These are phyloP conservation scores for Hoplodrina ambigua DNA, from an alignment of 2,888 invertebrate genomes.

Conservation along the genomic window DNA sequence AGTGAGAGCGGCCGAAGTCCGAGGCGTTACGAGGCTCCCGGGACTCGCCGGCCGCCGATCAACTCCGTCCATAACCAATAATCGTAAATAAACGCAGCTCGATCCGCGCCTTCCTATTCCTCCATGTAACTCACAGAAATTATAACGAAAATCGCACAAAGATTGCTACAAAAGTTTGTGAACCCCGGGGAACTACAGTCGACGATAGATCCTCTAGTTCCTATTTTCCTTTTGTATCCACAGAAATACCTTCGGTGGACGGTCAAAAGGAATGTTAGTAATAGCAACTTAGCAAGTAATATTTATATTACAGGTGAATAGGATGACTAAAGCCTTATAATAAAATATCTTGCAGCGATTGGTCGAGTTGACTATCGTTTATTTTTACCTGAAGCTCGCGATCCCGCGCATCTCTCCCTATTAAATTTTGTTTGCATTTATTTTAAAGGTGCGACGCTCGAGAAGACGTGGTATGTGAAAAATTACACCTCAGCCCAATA, in stretches of 20 bases:
- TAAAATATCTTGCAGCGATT: conserved; percentile 85
- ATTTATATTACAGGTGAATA: conserved; percentile 67
- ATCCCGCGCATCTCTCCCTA: conserved; percentile 90
- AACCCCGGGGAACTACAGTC: conserved; percentile 48
- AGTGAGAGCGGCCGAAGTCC: conserved; percentile 79
- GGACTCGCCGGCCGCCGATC: conserved; percentile 83
- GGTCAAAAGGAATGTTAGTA: conserved; percentile 48
- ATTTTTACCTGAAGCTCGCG: conserved; percentile 89
- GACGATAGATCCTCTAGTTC: conserved; percentile 34
- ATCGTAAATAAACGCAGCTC: conserved; percentile 87
- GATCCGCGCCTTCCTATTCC: conserved; percentile 68
- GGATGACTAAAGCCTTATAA: conserved; percentile 71
- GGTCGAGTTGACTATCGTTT: conserved; percentile 85
- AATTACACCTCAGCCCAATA: conserved; percentile 91
- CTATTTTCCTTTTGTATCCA: conserved; percentile 40
- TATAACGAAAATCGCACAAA: conserved; percentile 61
- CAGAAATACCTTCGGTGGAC: conserved; percentile 39
- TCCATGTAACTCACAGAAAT: conserved; percentile 66
- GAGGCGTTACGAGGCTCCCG: conserved; percentile 88
- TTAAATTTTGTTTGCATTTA: conserved; percentile 91
- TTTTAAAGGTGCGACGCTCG: conserved; percentile 91
- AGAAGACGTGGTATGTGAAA: conserved; percentile 90
- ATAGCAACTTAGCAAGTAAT: conserved; percentile 66
- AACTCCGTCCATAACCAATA: conserved; percentile 90
- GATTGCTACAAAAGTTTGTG: conserved; percentile 50